Conservation (phyloP, 1,140 invertebrate genomes). For the Phenacoccus solenopsis region DNA sequence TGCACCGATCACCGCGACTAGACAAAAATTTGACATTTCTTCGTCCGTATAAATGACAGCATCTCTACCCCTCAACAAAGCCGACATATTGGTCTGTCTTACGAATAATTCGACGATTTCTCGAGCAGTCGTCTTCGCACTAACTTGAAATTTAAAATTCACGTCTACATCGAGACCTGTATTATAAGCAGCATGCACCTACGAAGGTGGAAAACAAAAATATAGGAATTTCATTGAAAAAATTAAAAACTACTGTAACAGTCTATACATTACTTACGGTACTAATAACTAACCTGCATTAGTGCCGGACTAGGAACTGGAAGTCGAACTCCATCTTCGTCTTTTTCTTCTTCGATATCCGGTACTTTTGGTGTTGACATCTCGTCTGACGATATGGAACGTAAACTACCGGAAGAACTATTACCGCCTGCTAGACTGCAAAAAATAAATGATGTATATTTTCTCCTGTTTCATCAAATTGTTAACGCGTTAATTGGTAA, state of each 20-base stretch:
- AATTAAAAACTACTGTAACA: background rate
- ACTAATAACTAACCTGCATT: slow-evolving; percentile 39
- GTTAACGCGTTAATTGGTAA: no score
- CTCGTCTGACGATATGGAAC: slow-evolving; percentile 30
- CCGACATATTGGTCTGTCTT: slow-evolving; percentile 86
- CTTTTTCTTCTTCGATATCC: slow-evolving; percentile 25
- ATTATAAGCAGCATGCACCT: slow-evolving; percentile 88
- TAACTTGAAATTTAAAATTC: slow-evolving; percentile 84
- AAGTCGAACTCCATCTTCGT: slow-evolving; percentile 28
- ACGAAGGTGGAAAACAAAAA: slow-evolving; percentile 28
- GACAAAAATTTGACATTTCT: slow-evolving; percentile 71
- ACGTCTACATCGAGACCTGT: slow-evolving; percentile 78
- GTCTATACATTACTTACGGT: background rate
- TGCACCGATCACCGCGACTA: slow-evolving; percentile 87
- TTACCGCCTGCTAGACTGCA: background rate
- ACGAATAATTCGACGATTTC: slow-evolving; percentile 91
- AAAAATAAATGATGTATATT: background rate
- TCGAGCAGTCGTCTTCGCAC: slow-evolving; percentile 71
- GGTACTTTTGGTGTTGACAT: slow-evolving; percentile 18
- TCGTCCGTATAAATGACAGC: slow-evolving; percentile 73
- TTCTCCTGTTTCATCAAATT: no score
- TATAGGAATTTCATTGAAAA: no score
- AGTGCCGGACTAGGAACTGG: slow-evolving; percentile 41
- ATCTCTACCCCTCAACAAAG: slow-evolving; percentile 67
- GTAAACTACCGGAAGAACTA: slow-evolving; percentile 24